Evolutionary conservation across 2,113 vertebrate species (phyloP).

Genomic region (Myrmecobius fasciatus): DNA sequence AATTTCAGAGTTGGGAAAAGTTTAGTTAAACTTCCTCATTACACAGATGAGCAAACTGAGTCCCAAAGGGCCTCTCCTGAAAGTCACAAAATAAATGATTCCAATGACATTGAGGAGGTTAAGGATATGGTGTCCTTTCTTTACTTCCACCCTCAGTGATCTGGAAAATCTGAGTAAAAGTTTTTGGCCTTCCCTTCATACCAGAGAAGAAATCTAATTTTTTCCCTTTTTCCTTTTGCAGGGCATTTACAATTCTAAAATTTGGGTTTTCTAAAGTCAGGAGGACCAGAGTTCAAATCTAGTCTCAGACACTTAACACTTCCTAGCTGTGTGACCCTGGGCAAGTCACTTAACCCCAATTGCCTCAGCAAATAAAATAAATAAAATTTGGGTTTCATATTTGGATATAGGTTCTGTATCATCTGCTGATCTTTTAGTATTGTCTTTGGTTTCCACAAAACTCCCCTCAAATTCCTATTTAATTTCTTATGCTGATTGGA

Average conservation of each 20-base stretch:
- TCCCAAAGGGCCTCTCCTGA: not conserved
- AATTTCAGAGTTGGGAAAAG: not conserved
- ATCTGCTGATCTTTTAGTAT: not conserved
- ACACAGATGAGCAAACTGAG: not conserved
- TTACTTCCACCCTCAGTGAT: not conserved
- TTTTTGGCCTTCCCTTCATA: not conserved
- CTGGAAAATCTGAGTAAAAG: too few species aligned
- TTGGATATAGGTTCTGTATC: not conserved
- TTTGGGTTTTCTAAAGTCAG: too few species aligned
- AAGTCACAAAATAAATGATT: not conserved
- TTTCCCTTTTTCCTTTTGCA: not conserved
- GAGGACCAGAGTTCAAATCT: too few species aligned
- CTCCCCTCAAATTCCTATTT: too few species aligned
- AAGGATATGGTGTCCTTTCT: not conserved
- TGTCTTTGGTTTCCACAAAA: too few species aligned
- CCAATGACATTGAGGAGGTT: not conserved
- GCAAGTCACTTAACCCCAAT: too few species aligned
- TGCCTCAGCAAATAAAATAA: too few species aligned
- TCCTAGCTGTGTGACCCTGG: too few species aligned
- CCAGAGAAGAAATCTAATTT: not conserved
- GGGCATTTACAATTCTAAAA: not conserved
- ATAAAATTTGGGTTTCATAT: not conserved
- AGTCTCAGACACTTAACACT: too few species aligned
- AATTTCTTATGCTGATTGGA: not conserved
- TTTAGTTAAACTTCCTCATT: not conserved